A percentile compares a stretch with the other conserved stretches of the same genome.
Evolutionary conservation across 2,113 vertebrate species (phyloP).

Genomic region (Pipra filicauda): DNA sequence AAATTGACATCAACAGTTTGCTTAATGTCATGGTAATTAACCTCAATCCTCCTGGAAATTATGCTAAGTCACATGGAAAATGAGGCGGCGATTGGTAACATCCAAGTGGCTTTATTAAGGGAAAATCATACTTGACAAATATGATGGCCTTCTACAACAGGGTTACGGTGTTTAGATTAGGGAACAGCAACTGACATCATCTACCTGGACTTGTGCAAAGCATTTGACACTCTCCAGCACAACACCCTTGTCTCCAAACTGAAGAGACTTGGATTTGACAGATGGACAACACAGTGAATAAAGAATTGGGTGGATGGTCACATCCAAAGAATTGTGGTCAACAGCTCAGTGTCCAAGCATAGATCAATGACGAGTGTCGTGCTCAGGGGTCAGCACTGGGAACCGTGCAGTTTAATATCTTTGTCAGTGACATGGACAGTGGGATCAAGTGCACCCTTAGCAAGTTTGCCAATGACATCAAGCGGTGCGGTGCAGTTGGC

Average conservation of each 20-base stretch:
- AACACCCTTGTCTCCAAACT: neutral
- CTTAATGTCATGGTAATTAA: conserved; percentile 31
- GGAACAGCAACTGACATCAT: neutral
- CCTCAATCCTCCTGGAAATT: neutral
- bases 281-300: neutral
- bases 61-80: neutral
- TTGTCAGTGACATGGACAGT: neutral
- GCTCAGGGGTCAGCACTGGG: neutral
- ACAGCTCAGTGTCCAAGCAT: neutral
- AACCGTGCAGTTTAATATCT: neutral
- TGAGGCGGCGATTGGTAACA: neutral
- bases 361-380: neutral
- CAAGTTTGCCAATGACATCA: neutral
- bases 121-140: neutral
- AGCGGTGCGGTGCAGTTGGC: neutral
- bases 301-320: neutral
- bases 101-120: neutral
- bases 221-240: neutral
- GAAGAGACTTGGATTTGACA: neutral
- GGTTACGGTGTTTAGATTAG: neutral
- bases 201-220: neutral
- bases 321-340: neutral
- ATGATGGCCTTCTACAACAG: neutral
- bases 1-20: neutral
- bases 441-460: neutral